phyloP scores from a whole-genome alignment of 2,797 vertebrate genomes.

The Pangasius sanitwongsei region DNA sequence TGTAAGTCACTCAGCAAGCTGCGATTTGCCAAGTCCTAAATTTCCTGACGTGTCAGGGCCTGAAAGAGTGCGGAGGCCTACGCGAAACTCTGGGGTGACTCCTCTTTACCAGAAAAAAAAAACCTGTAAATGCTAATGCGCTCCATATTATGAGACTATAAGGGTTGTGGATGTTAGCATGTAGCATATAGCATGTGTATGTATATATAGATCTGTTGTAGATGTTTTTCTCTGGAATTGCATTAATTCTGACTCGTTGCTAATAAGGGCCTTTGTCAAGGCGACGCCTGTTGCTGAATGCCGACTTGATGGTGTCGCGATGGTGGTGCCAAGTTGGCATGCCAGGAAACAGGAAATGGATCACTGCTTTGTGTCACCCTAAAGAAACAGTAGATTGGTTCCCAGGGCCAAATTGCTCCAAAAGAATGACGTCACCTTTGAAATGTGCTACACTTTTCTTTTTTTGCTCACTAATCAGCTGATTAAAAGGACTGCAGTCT shows the following conservation, averaged over 20 bases:
- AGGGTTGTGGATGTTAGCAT: neutral
- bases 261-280: slow-evolving; percentile 48
- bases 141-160: slow-evolving; percentile 32
- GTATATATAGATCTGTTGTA: neutral
- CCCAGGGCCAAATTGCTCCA: slow-evolving; percentile 60
- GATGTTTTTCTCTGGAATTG: neutral
- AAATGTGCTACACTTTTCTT: slow-evolving; percentile 19
- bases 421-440: slow-evolving; percentile 62
- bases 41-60: slow-evolving; percentile 64
- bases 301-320: slow-evolving; percentile 26
- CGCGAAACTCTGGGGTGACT: slow-evolving; percentile 56
- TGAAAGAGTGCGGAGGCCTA: slow-evolving; percentile 60
- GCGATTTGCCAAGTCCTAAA: slow-evolving; percentile 72
- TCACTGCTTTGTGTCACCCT: slow-evolving; percentile 66
- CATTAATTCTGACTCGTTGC: slow-evolving; percentile 15
- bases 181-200: too few species aligned
- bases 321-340: slow-evolving; percentile 51
- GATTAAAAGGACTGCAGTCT: slow-evolving; percentile 27
- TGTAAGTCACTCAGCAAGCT: slow-evolving; percentile 71
- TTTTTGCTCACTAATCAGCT: slow-evolving; percentile 25
- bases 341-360: slow-evolving; percentile 73
- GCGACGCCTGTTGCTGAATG: slow-evolving; percentile 34
- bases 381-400: slow-evolving; percentile 64
- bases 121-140: slow-evolving; percentile 37
- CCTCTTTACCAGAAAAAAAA: slow-evolving; percentile 52